Evolutionary conservation across 2,888 invertebrate genomes (phyloP), one percentile per base, ranked within the genome.

Genomic region (Athalia cordata): DNA sequence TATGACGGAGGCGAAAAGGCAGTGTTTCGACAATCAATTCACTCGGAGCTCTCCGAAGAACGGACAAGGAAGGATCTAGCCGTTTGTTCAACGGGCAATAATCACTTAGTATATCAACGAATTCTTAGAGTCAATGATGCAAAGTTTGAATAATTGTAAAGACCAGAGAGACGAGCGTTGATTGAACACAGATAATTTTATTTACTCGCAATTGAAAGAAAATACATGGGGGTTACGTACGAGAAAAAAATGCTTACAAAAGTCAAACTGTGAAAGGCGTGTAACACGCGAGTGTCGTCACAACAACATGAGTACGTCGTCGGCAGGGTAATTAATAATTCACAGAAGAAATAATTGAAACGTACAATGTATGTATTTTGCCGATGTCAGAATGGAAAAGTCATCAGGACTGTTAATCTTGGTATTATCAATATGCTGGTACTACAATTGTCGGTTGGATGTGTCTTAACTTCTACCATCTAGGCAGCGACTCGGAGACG

Each of bases 141-240:
- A n/a, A 43, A 5, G 7, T 45, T 67, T 43, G 64, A 76, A 64
- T 45, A 64, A 55, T 76, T 45, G 64, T 67, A 77, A 75, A 75
- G 7, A 64, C 75, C 75, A 62, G 62, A 50, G 62, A 64, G 64
- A 61, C 75, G 50, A 52, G 62, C 62, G 50, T 64, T 29, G 75
- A 75, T 75, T 52, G 52, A 64, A 75, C 61, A 50, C 50, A 75
- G 75, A 52, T 43, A 75, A 75, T 64, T 75, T 75, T 75, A 75
- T 75, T 75, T 9, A 75, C 75, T 75, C 64, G 75, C 50, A 62
- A 75, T 64, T 50, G 77, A 15, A 29, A 1, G 29, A 68, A 29
- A 61, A 70, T 77, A 77, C 77, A 77, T 68, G 68, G 59, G 68
- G 68, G 77, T 77, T 68, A 70, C 77, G 57, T 70, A 66, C 61